Conservation (phyloP, 2,888 invertebrate species). For the Polymixis flavicincta region DNA sequence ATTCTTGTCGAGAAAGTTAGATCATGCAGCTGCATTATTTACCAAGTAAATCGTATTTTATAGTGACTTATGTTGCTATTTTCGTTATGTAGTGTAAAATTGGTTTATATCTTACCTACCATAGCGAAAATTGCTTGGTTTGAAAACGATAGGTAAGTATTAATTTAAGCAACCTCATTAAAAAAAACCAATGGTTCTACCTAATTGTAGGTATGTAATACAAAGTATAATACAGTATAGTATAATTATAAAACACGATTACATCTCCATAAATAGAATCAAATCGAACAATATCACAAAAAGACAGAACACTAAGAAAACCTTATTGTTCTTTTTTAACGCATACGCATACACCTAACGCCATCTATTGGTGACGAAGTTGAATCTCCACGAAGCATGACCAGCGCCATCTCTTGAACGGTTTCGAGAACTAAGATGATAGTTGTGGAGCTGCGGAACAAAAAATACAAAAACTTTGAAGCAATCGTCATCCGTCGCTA, state of each 20-base stretch:
- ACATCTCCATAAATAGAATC: background rate
- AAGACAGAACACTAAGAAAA: slow-evolving; percentile 2
- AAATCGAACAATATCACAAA: slow-evolving; percentile 19
- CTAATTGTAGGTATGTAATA: background rate
- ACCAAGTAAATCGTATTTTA: background rate
- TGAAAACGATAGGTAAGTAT: background rate
- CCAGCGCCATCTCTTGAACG: slow-evolving; percentile 75
- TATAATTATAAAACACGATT: background rate
- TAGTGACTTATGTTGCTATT: background rate
- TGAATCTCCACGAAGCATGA: background rate
- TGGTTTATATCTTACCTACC: fast-evolving
- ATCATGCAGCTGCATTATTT: slow-evolving; percentile 5
- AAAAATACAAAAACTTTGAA: slow-evolving; percentile 71
- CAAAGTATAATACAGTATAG: no score
- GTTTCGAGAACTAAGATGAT: slow-evolving; percentile 3
- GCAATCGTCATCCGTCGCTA: slow-evolving; percentile 74
- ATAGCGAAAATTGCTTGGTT: background rate
- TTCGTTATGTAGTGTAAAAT: background rate
- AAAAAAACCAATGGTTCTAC: background rate
- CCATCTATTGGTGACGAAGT: slow-evolving; percentile 60
- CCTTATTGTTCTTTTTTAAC: slow-evolving; percentile 58
- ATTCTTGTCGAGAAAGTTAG: slow-evolving; percentile 36
- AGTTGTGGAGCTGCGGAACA: background rate
- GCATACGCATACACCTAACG: slow-evolving; percentile 43
- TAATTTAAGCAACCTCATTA: fast-evolving